A percentile compares a stretch with the other conserved stretches of the same genome.
These are phyloP conservation scores for Drosophila mauritiana DNA, from an alignment of 1,140 invertebrate species.

Conservation along the genomic window DNA sequence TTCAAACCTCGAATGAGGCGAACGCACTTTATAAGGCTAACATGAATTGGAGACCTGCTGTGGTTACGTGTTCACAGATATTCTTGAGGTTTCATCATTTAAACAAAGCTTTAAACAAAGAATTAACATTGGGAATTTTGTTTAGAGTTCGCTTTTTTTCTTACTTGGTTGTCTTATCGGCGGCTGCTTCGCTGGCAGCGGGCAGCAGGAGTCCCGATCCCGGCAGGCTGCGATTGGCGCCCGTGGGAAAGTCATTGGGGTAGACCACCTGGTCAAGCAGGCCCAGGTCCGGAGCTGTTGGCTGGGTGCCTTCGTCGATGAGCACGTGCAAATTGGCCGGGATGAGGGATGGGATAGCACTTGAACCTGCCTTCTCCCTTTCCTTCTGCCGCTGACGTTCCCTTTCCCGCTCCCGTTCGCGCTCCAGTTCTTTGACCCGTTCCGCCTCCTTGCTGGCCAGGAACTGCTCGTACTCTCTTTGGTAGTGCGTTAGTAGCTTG, in stretches of 20 bases:
- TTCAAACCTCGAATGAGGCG: not conserved
- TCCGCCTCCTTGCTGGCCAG: constrained; percentile 86
- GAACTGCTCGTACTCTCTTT: constrained; percentile 89
- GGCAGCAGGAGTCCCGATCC: constrained; percentile 74
- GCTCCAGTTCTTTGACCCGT: constrained; percentile 74
- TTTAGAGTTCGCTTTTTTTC: too few relatives aligned
- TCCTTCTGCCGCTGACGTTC: constrained; percentile 76
- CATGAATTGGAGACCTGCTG: too few relatives aligned
- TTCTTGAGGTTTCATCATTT: not conserved
- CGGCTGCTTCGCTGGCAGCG: constrained; percentile 33
- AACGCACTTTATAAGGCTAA: not conserved
- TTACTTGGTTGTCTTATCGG: constrained; percentile 58
- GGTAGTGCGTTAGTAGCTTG: constrained; percentile 90
- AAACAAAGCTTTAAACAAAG: not conserved
- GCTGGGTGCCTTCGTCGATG: constrained; percentile 68
- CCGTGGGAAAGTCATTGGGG: constrained; percentile 83
- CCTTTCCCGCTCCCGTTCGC: constrained; percentile 83
- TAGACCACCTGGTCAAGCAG: constrained; percentile 81
- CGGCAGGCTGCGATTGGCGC: constrained; percentile 71
- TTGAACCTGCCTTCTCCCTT: constrained; percentile 31
- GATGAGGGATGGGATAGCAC: constrained; percentile 54
- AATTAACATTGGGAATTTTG: not conserved
- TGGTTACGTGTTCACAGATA: too few relatives aligned
- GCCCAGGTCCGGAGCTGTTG: constrained; percentile 70
- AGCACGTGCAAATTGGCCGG: constrained; percentile 80